phyloP scores from a whole-genome alignment of 2,888 invertebrate genomes.

The Micropterix aruncella region DNA sequence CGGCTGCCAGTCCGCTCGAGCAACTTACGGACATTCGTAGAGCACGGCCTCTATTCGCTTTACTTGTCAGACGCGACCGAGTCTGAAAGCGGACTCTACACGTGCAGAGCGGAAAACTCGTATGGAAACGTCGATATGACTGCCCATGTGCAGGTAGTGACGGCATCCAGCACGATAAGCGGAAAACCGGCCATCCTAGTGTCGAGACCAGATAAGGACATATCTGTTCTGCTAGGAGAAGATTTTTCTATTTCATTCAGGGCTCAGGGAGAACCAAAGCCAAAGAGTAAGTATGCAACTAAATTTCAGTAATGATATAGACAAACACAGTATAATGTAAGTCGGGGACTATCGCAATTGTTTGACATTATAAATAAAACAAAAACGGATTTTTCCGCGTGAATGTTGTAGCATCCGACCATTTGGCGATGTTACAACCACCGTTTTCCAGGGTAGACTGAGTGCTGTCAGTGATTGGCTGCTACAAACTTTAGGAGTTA shows the following conservation, averaged over 20 bases:
- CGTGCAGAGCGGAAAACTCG: conserved; percentile 59
- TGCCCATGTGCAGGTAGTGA: conserved; percentile 56
- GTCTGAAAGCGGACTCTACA: conserved; percentile 61
- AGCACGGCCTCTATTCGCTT: conserved; percentile 58
- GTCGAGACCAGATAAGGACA: conserved; percentile 62
- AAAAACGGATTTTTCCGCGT: no score
- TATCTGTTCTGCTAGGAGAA: conserved; percentile 63
- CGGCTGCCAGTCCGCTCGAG: conserved; percentile 40
- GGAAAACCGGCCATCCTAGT: conserved; percentile 69
- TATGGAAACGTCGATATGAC: conserved; percentile 61
- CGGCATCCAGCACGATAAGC: conserved; percentile 40
- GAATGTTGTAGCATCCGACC: no score
- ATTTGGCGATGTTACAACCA: no score
- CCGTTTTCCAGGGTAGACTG: no score
- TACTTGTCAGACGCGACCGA: conserved; percentile 58
- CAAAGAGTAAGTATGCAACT: conserved; percentile 69
- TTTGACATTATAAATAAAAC: no score
- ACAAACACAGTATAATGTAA: no score
- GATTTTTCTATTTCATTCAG: conserved; percentile 74
- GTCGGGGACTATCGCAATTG: no score
- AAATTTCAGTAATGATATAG: no score
- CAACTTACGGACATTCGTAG: conserved; percentile 50
- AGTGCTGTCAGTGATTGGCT: no score
- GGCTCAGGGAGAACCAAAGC: conserved; percentile 70
- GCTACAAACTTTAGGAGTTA: no score